phyloP scores from a whole-genome alignment of 2,113 vertebrate genomes.

The Hyla sarda region DNA sequence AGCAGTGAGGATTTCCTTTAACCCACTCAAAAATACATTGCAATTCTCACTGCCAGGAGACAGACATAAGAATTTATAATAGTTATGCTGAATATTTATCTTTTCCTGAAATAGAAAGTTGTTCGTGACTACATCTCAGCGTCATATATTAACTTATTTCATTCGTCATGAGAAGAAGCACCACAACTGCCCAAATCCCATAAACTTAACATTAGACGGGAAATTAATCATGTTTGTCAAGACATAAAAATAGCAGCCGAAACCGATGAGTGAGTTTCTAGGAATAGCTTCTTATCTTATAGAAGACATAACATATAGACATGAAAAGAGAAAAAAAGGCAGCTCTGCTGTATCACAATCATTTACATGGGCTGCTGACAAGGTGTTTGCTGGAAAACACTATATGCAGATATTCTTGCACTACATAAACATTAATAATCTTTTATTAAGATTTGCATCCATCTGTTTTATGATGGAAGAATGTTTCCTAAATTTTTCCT shows the following conservation, averaged over 20 bases:
- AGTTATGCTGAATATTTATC: background rate
- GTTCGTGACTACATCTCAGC: background rate
- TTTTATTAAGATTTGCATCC: background rate
- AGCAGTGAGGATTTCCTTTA: background rate
- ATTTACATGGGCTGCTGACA: background rate
- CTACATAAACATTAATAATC: background rate
- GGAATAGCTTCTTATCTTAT: constrained; percentile 28
- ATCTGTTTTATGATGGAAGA: background rate
- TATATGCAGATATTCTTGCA: background rate
- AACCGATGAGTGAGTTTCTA: constrained; percentile 36
- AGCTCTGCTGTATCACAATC: background rate
- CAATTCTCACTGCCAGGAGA: background rate
- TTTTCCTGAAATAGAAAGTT: background rate
- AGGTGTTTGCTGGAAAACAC: background rate
- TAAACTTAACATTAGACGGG: constrained; percentile 5
- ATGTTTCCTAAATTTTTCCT: background rate
- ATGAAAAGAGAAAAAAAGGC: background rate
- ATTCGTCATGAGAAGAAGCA: constrained; percentile 10
- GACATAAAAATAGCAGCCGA: constrained; percentile 22
- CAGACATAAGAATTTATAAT: background rate
- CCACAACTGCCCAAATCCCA: constrained; percentile 13
- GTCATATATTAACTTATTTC: background rate
- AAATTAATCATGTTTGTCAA: background rate
- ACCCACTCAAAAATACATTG: background rate
- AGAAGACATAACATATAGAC: constrained; percentile 24